Percentiles rank a stretch among this genome's conserved stretches.
These are phyloP conservation scores for Erythrocebus patas DNA, from an alignment of 2,113 vertebrate species.

Conservation along the genomic window DNA sequence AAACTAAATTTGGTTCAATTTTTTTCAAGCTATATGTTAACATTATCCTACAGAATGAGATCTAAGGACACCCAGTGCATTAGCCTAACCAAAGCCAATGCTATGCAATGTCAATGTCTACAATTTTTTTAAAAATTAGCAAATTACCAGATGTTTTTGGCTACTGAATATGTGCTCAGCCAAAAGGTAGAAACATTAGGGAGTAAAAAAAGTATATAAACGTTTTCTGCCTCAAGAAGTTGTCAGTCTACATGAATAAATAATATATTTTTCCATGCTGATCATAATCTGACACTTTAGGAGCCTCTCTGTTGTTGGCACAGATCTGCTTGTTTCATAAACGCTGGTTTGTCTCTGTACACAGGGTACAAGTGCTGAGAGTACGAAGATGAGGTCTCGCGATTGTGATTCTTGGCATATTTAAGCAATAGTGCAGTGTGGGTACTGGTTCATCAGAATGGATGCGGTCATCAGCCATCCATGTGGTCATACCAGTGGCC, in stretches of 20 bases:
- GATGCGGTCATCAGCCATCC: neutral
- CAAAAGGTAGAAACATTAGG: neutral
- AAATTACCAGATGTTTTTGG: neutral
- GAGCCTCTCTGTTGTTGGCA: neutral
- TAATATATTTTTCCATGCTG: neutral
- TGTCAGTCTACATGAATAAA: neutral
- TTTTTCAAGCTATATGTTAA: neutral
- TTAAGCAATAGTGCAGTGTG: accelerated
- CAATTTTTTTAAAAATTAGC: neutral
- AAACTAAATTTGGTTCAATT: neutral
- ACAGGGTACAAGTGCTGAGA: accelerated
- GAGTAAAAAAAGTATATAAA: neutral
- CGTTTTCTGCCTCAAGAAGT: neutral
- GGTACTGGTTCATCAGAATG: too few relatives aligned
- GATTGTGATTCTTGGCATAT: neutral
- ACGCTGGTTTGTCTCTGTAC: neutral
- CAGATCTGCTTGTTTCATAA: neutral
- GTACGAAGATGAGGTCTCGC: neutral
- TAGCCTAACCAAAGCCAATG: neutral
- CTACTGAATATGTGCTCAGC: neutral
- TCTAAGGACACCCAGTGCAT: neutral
- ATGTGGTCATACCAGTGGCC: neutral
- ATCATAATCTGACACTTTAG: neutral
- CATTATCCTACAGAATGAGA: neutral
- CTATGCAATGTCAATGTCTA: neutral